Percentiles rank a stretch among this genome's conserved stretches.
Evolutionary conservation across 23 tunicate genomes (phyloP).

Genomic region (Halocynthia roretzi): DNA sequence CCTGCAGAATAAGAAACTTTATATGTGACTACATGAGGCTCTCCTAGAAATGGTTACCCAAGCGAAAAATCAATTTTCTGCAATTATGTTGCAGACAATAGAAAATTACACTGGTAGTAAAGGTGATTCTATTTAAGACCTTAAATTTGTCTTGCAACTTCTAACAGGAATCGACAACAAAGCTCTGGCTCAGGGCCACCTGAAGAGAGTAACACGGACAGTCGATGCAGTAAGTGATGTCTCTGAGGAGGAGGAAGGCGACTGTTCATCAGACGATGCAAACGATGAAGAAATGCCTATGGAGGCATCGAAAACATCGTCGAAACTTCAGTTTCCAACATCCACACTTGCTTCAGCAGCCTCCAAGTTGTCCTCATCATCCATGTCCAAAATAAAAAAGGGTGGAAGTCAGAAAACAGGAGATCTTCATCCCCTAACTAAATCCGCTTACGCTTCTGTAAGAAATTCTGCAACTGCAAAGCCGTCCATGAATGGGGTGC

Average conservation of each 20-base stretch:
- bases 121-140: not conserved
- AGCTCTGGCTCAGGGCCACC: constrained; percentile 19
- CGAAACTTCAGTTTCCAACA: not conserved
- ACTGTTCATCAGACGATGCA: constrained; percentile 13
- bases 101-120: not conserved
- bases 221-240: constrained; percentile 5
- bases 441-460: constrained; percentile 18
- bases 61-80: too few relatives aligned
- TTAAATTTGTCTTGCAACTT: not conserved
- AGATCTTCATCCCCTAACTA: constrained; percentile 23
- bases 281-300: not conserved
- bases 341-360: not conserved
- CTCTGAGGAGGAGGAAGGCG: constrained; percentile 18
- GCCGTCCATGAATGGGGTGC: not conserved
- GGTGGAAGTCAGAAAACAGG: constrained; percentile 3
- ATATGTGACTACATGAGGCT: too few relatives aligned
- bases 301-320: not conserved
- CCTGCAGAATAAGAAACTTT: too few relatives aligned
- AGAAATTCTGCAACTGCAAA: not conserved
- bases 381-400: not conserved
- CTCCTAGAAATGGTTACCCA: too few relatives aligned
- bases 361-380: not conserved
- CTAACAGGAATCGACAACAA: constrained; percentile 14
- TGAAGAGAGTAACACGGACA: constrained; percentile 2
- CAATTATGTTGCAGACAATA: too few relatives aligned